These are phyloP conservation scores for Steinernema scapterisci DNA, from an alignment of 2,888 invertebrate genomes.

Conservation along the genomic window DNA sequence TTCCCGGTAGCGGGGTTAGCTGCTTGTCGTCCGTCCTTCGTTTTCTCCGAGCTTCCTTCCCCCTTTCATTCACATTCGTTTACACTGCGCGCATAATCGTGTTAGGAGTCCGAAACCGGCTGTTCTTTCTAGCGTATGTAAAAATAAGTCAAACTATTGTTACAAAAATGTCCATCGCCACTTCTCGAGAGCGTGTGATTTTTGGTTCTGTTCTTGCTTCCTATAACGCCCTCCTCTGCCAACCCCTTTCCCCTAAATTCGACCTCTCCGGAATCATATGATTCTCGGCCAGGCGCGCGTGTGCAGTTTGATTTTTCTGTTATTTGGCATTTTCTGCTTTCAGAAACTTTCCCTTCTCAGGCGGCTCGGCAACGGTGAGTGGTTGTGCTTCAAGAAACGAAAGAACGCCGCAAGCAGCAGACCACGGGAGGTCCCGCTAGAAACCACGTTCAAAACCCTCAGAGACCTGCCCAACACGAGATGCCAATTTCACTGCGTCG, in stretches of 20 bases:
- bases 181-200: not conserved
- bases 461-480: not conserved
- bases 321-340: not conserved
- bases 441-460: no score
- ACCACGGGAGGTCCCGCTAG: no score
- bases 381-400: not conserved
- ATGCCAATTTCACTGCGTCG: constrained; percentile 3
- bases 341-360: constrained; percentile 2
- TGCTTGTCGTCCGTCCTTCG: not conserved
- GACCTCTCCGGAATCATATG: not conserved
- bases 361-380: constrained; percentile 19
- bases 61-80: constrained; percentile 14
- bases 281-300: not conserved
- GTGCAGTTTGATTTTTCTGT: not conserved
- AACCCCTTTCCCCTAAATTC: no score
- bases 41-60: not conserved
- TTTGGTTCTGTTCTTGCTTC: constrained; percentile 6
- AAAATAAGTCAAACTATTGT: constrained; percentile 3
- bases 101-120: constrained; percentile 21
- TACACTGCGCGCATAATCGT: constrained; percentile 25
- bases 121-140: constrained; percentile 27
- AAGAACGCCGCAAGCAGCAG: not conserved
- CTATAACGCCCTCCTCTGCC: no score
- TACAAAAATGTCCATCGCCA: not conserved
- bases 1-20: not conserved